Conservation (phyloP, 2,113 vertebrate genomes). For the Grallaria varia region DNA sequence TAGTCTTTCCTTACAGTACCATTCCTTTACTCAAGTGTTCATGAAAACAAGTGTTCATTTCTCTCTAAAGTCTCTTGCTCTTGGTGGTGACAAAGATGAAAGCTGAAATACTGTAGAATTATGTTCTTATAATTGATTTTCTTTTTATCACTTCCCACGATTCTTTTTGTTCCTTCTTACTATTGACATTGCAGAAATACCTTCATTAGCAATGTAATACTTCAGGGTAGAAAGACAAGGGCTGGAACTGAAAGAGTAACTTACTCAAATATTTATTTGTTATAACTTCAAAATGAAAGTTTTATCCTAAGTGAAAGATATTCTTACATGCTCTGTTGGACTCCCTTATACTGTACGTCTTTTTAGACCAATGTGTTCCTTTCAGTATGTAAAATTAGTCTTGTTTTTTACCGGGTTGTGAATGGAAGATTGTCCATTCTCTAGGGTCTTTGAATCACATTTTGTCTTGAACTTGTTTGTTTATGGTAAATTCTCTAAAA, state of each 20-base stretch:
- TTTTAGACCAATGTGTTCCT: not conserved
- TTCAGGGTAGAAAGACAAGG: slow-evolving; percentile 10
- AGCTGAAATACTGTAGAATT: slow-evolving; percentile 32
- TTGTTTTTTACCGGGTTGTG: not conserved
- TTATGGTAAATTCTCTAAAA: not conserved
- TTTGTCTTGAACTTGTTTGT: slow-evolving; percentile 3
- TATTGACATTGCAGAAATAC: not conserved
- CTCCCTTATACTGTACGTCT: not conserved
- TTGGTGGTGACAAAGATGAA: slow-evolving; percentile 40
- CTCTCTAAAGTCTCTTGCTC: slow-evolving; percentile 22
- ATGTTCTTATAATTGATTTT: slow-evolving; percentile 41
- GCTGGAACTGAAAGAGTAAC: not conserved
- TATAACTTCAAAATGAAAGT: slow-evolving; percentile 9
- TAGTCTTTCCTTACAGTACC: not conserved
- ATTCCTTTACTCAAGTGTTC: slow-evolving; percentile 36
- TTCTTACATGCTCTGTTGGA: not conserved
- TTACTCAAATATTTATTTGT: not conserved
- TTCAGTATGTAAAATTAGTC: not conserved
- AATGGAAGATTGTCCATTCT: not conserved
- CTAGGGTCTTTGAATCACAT: not conserved
- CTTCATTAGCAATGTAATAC: slow-evolving; percentile 23
- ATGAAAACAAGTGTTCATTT: slow-evolving; percentile 42
- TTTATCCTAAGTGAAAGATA: not conserved
- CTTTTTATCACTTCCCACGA: slow-evolving; percentile 22
- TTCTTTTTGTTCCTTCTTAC: slow-evolving; percentile 55